Percentiles rank a stretch among this genome's conserved stretches.
Evolutionary conservation across 1,140 invertebrate genomes (phyloP).

Genomic region (Trachymyrmex cornetzi): DNA sequence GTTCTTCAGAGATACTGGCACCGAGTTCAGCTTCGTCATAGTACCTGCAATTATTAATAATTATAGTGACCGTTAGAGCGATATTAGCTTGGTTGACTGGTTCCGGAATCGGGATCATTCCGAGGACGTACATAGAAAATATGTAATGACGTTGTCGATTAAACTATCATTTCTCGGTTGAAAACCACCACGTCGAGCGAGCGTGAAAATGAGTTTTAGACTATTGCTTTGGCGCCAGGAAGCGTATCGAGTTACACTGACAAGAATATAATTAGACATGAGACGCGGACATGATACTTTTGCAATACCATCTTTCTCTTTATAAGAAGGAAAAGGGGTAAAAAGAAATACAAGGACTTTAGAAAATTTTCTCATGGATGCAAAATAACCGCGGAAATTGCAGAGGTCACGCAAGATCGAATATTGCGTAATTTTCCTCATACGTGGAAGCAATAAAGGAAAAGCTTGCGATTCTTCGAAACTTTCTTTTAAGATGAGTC

Average conservation of each 20-base stretch:
- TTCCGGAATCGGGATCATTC: slow-evolving; percentile 11
- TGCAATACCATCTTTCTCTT: slow-evolving; percentile 4
- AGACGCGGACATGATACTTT: slow-evolving; percentile 37
- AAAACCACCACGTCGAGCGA: not conserved
- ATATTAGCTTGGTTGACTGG: slow-evolving; percentile 1
- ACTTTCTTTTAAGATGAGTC: slow-evolving; percentile 62
- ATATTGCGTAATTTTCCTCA: slow-evolving; percentile 52
- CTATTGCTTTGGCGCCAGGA: slow-evolving; percentile 36
- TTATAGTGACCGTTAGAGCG: slow-evolving; percentile 2
- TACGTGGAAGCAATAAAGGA: slow-evolving; percentile 23
- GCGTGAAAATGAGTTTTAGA: slow-evolving; percentile 58
- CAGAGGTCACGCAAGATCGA: slow-evolving; percentile 64
- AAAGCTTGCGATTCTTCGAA: slow-evolving; percentile 45
- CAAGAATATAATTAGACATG: slow-evolving; percentile 42
- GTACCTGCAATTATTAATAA: slow-evolving; percentile 84
- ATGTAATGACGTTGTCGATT: slow-evolving; percentile 43
- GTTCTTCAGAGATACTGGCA: slow-evolving; percentile 90
- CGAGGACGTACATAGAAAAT: slow-evolving; percentile 46
- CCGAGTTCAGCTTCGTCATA: slow-evolving; percentile 89
- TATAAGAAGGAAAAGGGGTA: slow-evolving; percentile 23
- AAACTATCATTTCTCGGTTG: slow-evolving; percentile 44
- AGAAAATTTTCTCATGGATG: slow-evolving; percentile 56
- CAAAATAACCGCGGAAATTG: slow-evolving; percentile 70
- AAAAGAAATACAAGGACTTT: slow-evolving; percentile 69
- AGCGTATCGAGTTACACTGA: slow-evolving; percentile 15